Conservation (phyloP, 2,113 vertebrate species). For the Macheiramphus alcinus region DNA sequence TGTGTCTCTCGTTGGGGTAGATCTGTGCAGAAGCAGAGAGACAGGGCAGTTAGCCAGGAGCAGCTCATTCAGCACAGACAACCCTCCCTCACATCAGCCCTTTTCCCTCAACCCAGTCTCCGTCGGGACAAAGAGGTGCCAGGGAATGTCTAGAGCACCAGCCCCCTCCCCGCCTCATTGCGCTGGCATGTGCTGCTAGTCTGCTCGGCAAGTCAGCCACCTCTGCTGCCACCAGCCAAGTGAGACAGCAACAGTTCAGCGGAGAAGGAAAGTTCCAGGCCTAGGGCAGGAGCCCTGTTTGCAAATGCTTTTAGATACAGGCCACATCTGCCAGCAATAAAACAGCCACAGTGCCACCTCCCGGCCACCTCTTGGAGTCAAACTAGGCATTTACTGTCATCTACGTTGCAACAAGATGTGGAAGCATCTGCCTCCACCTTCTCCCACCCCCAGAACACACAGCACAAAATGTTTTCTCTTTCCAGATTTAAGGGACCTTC, state of each 20-base stretch:
- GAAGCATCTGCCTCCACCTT: not conserved
- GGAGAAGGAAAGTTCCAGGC: not conserved
- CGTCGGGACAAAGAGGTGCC: accelerated
- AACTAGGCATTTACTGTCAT: not conserved
- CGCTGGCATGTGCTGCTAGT: accelerated
- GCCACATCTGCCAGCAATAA: not conserved
- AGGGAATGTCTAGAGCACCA: not conserved
- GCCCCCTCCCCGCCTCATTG: not conserved
- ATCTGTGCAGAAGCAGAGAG: conserved; percentile 75
- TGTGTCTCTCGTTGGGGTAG: conserved; percentile 98
- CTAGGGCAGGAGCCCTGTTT: not conserved
- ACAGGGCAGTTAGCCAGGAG: not conserved
- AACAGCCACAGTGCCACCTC: conserved; percentile 49
- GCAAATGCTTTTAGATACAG: not conserved
- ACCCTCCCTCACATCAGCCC: not conserved
- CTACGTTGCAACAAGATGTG: accelerated
- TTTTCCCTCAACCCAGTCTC: not conserved
- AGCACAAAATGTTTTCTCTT: not conserved
- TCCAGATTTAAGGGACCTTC: not conserved
- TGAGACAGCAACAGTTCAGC: not conserved
- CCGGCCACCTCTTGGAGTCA: not conserved
- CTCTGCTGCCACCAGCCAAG: not conserved
- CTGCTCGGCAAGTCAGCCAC: not conserved
- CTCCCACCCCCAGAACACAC: not conserved
- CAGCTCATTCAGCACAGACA: not conserved